Evolutionary conservation across 2,797 vertebrate genomes (phyloP), one percentile per base, ranked within the genome.

Genomic region (Telmatherina bonti): DNA sequence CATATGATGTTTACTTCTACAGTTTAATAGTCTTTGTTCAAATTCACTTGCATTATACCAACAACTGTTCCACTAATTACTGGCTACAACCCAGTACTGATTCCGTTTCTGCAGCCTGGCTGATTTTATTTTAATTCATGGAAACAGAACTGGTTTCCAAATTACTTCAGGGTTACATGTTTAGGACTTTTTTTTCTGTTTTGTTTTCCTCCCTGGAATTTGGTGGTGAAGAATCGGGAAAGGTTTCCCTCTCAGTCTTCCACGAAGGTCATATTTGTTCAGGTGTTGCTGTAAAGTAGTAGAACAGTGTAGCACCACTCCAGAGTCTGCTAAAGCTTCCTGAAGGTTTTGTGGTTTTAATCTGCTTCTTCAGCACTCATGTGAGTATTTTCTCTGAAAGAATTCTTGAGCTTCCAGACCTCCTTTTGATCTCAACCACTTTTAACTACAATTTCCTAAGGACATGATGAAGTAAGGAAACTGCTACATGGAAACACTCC

Each of bases 221-320:
- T 22, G 20, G 45, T 22, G n/a, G 7, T 22, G 3, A 47, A 47
- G 20, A 47, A n/a, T 47, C 20, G 10, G n/a, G 8, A 47, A 47
- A 47, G 20, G n/a, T 22, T 47, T 47, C 45, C 45, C n/a, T 47
- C 45, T 47, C 9, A 22, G 8, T n/a, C n/a, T 22, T 47, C 45
- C 45, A 47, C 22, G 45, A 47, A 47, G n/a, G n/a, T 47, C 20
- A 47, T 47, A 47, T 47, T 47, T 47, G 45, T 47, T 47, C 45
- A 47, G 20, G 43, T 47, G 43, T 47, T 41, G 38, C 38, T 41
- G 38, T 16, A 41, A 16, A 18, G 38, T 41, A 41, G 16, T 16
- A n/a, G 8, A 47, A 47, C 43, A 47, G 45, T 47, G 45, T 22
- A 47, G 7, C 20, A 22, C 45, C n/a, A 47, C 45, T 47, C 45